Percentiles rank a stretch among this genome's conserved stretches.
phyloP scores from a whole-genome alignment of 2,113 vertebrate genomes.

The Lamprologus ornatipinnis region DNA sequence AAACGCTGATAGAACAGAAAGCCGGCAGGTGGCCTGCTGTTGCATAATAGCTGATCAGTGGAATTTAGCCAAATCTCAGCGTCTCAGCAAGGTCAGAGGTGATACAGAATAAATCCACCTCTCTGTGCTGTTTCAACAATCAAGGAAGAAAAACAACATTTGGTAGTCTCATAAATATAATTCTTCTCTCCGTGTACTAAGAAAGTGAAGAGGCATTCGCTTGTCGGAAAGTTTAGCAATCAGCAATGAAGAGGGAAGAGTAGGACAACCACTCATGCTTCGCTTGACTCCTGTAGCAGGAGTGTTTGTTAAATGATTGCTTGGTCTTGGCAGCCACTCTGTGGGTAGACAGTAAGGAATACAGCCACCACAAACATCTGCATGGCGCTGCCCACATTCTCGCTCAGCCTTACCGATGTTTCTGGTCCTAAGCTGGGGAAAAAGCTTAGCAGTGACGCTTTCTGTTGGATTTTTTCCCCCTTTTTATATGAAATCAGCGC shows the following conservation, averaged over 20 bases:
- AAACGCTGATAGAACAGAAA: background rate
- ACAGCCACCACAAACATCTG: slow-evolving; percentile 17
- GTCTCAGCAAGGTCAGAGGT: slow-evolving; percentile 8
- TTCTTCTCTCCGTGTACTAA: background rate
- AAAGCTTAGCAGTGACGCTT: background rate
- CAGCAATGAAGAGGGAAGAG: background rate
- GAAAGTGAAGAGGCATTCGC: background rate
- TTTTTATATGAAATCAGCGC: background rate
- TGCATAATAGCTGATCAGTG: background rate
- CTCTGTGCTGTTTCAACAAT: background rate
- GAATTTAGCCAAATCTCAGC: background rate
- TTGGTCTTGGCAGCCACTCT: background rate
- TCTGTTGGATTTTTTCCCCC: background rate
- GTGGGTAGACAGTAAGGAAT: background rate
- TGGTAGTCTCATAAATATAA: background rate
- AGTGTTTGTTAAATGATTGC: background rate
- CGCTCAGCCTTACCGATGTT: background rate
- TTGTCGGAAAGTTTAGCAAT: background rate
- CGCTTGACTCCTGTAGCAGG: background rate
- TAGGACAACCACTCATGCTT: background rate
- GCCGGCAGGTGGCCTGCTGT: background rate
- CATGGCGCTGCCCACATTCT: slow-evolving; percentile 26
- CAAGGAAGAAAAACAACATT: background rate
- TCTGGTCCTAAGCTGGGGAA: background rate
- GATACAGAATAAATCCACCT: background rate